Conservation (phyloP, 2,797 vertebrate genomes). For the Catamblyrhynchus diadema region DNA sequence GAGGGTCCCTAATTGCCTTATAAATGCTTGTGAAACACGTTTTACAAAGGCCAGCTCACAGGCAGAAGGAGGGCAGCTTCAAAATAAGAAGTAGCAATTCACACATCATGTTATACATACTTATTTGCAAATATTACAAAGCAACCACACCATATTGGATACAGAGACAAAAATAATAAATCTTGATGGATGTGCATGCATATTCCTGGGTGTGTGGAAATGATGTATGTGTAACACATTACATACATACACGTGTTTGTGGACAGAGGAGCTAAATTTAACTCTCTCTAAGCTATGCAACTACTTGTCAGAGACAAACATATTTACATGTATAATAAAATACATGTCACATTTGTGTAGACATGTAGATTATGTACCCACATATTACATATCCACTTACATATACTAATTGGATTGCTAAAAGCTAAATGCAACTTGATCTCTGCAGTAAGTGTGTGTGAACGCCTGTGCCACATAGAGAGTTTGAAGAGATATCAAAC, state of each 20-base stretch:
- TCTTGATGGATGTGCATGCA: not conserved
- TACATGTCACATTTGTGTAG: not conserved
- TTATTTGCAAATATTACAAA: not conserved
- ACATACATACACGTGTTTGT: not conserved
- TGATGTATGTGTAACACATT: not conserved
- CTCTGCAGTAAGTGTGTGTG: not conserved
- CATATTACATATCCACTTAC: not conserved
- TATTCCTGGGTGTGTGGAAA: not conserved
- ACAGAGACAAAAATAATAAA: not conserved
- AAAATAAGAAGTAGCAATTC: not conserved
- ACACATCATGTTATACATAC: not conserved
- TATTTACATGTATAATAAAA: not conserved
- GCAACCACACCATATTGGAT: not conserved
- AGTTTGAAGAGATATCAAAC: not conserved
- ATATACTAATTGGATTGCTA: not conserved
- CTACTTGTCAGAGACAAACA: not conserved
- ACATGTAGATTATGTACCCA: not conserved
- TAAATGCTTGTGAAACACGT: not conserved
- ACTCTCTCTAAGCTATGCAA: not conserved
- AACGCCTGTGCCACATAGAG: not conserved
- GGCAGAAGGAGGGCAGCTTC: not conserved
- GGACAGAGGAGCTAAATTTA: not conserved
- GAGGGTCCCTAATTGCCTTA: slow-evolving; percentile 27
- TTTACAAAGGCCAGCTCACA: slow-evolving; percentile 8
- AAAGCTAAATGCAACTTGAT: slow-evolving; percentile 11